Evolutionary conservation across 1,140 invertebrate species (phyloP).

Genomic region (fruit fly (Drosophila melanogaster)): DNA sequence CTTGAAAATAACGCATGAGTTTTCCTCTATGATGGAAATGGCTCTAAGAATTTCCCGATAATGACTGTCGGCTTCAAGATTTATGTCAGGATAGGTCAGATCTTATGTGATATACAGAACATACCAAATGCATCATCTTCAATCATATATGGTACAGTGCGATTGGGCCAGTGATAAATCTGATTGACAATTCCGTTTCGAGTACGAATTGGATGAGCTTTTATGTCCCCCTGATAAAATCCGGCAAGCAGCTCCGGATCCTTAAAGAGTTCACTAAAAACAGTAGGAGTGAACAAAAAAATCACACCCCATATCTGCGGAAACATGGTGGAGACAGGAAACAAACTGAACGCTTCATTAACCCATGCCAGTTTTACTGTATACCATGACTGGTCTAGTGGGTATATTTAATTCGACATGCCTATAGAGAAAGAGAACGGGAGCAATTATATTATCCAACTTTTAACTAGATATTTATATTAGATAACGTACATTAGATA

Average conservation of each 20-base stretch:
- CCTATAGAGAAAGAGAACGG: neutral
- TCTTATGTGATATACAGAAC: neutral
- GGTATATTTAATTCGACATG: neutral
- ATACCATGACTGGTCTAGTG: neutral
- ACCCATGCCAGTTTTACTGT: neutral
- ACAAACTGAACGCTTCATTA: neutral
- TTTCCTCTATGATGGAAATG: slow-evolving; percentile 8
- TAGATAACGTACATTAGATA: no score
- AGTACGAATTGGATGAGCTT: rapidly evolving
- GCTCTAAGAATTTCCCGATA: slow-evolving; percentile 1
- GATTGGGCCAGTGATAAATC: slow-evolving; percentile 87
- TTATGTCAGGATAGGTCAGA: neutral
- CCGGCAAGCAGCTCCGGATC: slow-evolving; percentile 36
- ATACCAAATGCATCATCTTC: slow-evolving; percentile 67
- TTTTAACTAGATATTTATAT: neutral
- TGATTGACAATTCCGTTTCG: slow-evolving; percentile 86
- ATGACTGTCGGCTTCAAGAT: slow-evolving; percentile 12
- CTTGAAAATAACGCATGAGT: slow-evolving; percentile 38
- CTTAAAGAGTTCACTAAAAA: neutral
- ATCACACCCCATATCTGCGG: neutral
- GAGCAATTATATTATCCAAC: neutral
- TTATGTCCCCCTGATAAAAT: slow-evolving; percentile 51
- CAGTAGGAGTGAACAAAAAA: neutral
- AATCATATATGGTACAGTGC: slow-evolving; percentile 87
- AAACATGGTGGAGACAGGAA: neutral